A percentile compares a stretch with the other conserved stretches of the same genome.
These are phyloP conservation scores for Platygyra sinensis DNA, from an alignment of 64 coral and sea anemone species.

Conservation along the genomic window DNA sequence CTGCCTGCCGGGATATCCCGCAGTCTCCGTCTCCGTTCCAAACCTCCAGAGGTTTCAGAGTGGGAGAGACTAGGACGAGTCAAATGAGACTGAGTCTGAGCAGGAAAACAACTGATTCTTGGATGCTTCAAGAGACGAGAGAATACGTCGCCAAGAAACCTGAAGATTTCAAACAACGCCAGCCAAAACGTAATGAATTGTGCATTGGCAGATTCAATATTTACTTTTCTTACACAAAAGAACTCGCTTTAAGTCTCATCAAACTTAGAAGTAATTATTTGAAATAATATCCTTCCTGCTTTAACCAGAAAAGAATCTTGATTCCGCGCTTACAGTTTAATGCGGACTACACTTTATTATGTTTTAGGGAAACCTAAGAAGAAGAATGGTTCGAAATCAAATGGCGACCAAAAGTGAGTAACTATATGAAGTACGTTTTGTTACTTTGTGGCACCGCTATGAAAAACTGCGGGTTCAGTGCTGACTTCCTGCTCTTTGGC, in stretches of 20 bases:
- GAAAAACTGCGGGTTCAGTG: too few species aligned
- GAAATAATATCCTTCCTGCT: background rate
- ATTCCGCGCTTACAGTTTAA: background rate
- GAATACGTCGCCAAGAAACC: constrained; percentile 75
- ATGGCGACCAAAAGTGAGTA: background rate
- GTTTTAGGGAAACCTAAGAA: constrained; percentile 20
- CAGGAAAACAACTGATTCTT: constrained; percentile 69
- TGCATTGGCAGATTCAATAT: too few species aligned
- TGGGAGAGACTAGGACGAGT: constrained; percentile 76
- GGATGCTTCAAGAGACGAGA: constrained; percentile 76
- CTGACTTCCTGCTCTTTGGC: too few species aligned
- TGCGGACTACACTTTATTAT: background rate
- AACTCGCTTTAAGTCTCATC: too few species aligned
- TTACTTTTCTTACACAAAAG: too few species aligned
- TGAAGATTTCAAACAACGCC: constrained; percentile 67
- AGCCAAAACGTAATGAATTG: constrained; percentile 40
- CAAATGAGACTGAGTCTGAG: constrained; percentile 65
- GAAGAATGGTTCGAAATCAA: background rate
- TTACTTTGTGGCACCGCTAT: too few species aligned
- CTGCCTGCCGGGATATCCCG: constrained; percentile 69
- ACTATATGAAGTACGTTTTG: too few species aligned
- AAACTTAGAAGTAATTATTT: background rate
- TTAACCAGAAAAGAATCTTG: background rate
- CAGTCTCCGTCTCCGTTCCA: constrained; percentile 1
- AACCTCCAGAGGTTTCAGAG: background rate